Conservation (phyloP, 2,797 vertebrate genomes). For the Vultur gryphus region DNA sequence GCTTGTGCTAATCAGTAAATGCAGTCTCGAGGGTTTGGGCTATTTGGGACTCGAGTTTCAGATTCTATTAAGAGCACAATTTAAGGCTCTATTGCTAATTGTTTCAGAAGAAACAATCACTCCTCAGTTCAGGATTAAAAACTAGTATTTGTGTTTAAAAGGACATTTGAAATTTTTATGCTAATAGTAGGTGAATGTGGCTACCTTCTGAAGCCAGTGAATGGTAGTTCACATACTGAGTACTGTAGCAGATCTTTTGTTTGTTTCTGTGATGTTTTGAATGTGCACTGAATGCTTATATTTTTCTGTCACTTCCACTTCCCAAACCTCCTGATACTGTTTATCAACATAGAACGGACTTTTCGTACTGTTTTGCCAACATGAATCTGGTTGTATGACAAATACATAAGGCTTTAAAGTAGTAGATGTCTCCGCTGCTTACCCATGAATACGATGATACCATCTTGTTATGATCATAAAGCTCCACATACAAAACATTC, state of each 20-base stretch:
- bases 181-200: neutral
- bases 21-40: neutral
- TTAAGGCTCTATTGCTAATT: constrained; percentile 8
- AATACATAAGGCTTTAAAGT: neutral
- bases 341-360: neutral
- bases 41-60: neutral
- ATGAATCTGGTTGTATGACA: neutral
- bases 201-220: neutral
- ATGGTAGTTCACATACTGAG: neutral
- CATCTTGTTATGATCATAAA: neutral
- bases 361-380: constrained; percentile 1
- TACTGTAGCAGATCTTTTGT: neutral
- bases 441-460: neutral
- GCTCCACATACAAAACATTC: neutral
- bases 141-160: neutral
- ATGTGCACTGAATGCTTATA: neutral
- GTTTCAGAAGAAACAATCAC: neutral
- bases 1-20: neutral
- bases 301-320: neutral
- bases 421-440: neutral
- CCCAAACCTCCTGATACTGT: neutral
- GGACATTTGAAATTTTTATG: neutral
- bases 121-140: neutral
- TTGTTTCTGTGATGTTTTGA: neutral
- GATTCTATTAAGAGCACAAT: neutral